Conservation (phyloP, 2,113 vertebrate genomes). For the Carollia perspicillata region DNA sequence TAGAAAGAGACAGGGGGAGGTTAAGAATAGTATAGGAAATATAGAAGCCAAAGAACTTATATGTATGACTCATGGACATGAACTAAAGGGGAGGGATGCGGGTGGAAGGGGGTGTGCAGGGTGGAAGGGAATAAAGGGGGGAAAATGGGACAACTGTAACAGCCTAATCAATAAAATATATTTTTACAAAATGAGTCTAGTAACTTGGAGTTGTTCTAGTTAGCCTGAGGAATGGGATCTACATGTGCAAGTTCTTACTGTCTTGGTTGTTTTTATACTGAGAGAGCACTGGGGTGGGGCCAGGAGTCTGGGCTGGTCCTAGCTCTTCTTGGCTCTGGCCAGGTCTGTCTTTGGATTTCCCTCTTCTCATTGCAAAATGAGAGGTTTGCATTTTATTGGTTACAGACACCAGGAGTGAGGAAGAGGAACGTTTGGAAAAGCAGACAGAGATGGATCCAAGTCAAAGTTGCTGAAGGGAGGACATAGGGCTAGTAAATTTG, state of each 20-base stretch:
- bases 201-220: neutral
- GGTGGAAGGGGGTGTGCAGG: too few species aligned
- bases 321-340: neutral
- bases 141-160: too few species aligned
- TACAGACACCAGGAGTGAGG: neutral
- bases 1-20: too few species aligned
- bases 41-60: too few species aligned
- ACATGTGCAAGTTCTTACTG: neutral
- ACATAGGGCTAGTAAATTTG: neutral
- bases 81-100: too few species aligned
- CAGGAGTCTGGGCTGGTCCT: neutral
- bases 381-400: neutral
- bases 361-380: neutral
- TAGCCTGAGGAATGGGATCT: neutral
- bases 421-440: neutral
- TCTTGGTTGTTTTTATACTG: neutral
- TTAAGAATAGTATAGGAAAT: too few species aligned
- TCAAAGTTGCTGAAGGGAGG: neutral
- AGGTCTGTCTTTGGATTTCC: neutral
- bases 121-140: too few species aligned
- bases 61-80: too few species aligned
- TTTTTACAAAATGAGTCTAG: neutral
- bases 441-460: neutral
- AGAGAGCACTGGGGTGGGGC: neutral
- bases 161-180: too few species aligned